A percentile compares a stretch with the other conserved stretches of the same genome.
Evolutionary conservation across 2,888 invertebrate species (phyloP).

Genomic region (Saturnia pavonia): DNA sequence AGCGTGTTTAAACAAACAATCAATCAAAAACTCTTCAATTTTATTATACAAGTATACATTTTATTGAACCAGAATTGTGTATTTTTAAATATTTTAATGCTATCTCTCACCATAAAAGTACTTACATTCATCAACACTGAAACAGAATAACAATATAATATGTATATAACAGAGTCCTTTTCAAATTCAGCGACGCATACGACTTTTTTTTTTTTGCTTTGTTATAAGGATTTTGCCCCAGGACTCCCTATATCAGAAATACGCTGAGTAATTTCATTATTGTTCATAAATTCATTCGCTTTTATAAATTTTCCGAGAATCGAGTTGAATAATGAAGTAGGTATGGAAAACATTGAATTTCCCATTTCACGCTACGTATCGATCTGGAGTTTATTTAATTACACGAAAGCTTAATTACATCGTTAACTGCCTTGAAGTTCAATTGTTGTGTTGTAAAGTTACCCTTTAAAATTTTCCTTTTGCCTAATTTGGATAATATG

Average conservation of each 20-base stretch:
- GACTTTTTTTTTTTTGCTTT: constrained; percentile 36
- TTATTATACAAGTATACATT: no score
- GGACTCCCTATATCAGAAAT: constrained; percentile 39
- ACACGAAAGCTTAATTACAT: constrained; percentile 20
- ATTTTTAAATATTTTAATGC: background rate
- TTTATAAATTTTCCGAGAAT: constrained; percentile 29
- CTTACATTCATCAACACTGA: background rate
- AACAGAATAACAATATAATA: background rate
- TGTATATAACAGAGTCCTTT: background rate
- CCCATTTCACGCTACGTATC: constrained; percentile 19
- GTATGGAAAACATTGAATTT: constrained; percentile 21
- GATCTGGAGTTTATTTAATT: constrained; percentile 30
- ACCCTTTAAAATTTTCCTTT: background rate
- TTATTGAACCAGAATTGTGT: background rate
- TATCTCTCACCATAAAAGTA: background rate
- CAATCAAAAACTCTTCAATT: no score
- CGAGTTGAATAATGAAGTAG: constrained; percentile 26
- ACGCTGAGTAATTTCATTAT: constrained; percentile 44
- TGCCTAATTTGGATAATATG: background rate
- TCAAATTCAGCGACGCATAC: constrained; percentile 24
- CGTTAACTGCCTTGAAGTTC: background rate
- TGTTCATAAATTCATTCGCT: constrained; percentile 11
- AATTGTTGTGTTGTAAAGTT: background rate
- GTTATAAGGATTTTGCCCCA: constrained; percentile 37
- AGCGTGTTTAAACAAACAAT: no score